Evolutionary conservation across 1,140 invertebrate species (phyloP).

Genomic region (Hylaeus volcanicus): DNA sequence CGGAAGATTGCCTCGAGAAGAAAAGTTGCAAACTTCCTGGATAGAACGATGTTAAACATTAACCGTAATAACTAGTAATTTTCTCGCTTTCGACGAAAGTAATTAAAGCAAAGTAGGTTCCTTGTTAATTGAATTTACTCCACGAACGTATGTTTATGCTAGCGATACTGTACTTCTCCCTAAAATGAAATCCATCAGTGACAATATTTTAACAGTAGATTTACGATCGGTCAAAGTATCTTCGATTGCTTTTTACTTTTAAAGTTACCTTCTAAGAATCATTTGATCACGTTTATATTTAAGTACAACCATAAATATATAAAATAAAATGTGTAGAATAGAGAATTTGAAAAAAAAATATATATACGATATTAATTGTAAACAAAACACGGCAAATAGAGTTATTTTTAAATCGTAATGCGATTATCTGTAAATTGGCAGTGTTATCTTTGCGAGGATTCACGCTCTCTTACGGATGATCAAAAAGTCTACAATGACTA

Average conservation of each 20-base stretch:
- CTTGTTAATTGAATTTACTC: not conserved
- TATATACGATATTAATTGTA: not conserved
- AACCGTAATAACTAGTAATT: not conserved
- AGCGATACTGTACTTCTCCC: not conserved
- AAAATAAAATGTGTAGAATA: no score
- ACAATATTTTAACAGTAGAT: no score
- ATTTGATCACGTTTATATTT: no score
- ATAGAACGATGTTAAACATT: slow-evolving; percentile 5
- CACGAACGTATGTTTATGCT: no score
- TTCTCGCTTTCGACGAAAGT: not conserved
- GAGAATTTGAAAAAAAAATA: not conserved
- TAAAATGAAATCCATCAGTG: no score
- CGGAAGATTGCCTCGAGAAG: slow-evolving; percentile 3
- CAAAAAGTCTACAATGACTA: slow-evolving; percentile 15
- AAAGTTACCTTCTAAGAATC: no score
- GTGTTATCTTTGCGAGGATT: not conserved
- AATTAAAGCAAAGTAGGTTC: not conserved
- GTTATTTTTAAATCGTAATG: not conserved
- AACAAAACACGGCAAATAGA: no score
- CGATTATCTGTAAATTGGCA: not conserved
- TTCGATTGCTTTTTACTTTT: no score
- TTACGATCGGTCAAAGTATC: no score
- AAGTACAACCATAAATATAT: no score
- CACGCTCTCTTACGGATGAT: not conserved
- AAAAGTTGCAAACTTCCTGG: not conserved